Base-by-base conservation (phyloP, 2,888 invertebrate species). In the Spodoptera littoralis region DNA sequence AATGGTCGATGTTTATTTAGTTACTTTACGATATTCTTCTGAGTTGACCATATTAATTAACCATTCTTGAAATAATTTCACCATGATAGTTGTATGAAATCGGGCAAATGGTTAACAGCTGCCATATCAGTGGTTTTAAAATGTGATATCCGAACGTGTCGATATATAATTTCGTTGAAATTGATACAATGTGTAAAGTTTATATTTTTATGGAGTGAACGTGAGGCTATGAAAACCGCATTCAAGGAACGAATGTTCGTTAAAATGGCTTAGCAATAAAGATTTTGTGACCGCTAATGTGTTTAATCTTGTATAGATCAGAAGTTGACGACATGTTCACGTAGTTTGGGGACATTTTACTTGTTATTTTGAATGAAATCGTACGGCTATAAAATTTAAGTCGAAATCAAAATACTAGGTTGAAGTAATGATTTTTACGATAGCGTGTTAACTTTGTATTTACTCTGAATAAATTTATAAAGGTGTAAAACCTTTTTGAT, bases 111-210 rank as follows among this genome's bases (percentile, higher is more conserved):
- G 47, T 8, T 65, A 55, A 27, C 24, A 11, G 51, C 36, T 55
- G 45, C 27, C 58, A 60, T 60, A 56, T 30, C 11, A 47, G 22
- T 18, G 30, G 27, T 69, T 72, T 65, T 57, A 53, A 75, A 70
- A 72, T 67, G 22, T 69, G 61, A 72, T 63, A 70, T 63, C 51
- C 36, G 53, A 69, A 72, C 67, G 65, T 68, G 69, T 65, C 27
- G 58, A 70, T 72, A 73, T 63, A 60, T 66, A 71, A 65, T 69
- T 65, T 69, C 22, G 48, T 54, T 57, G 64, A 45, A 61, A 66
- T 75, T 70, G 70, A 73, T 77, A 77, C 77, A 77, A 76, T 73
- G 78, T 78, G 66, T 70, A 73, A 75, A 70, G 59, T 76, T 76
- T 73, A 76, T 78, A 77, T 70, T 77, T 75, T 76, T 76, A 77